Base-by-base conservation (phyloP, 1,140 invertebrate genomes). In the Drosophila dunni region DNA sequence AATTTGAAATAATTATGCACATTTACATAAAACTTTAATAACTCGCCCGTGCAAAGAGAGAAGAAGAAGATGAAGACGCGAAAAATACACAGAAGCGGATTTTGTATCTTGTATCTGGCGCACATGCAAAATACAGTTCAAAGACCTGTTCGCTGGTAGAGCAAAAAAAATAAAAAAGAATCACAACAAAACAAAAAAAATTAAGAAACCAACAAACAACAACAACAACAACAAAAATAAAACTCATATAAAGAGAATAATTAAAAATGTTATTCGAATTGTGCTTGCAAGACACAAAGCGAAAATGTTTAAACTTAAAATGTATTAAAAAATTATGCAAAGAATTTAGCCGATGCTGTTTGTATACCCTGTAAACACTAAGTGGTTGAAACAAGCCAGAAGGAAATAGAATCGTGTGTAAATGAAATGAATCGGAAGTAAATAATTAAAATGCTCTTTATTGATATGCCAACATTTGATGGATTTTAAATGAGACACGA, bases 1-100 rank as follows among this genome's bases (percentile, higher is more conserved):
- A 86, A 82, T 85, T 85, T 85, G 82, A 78, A 82, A 81, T 85
- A 85, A 88, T 85, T 85, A 85, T 85, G 82, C 79, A 79, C 67
- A 79, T 75, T 84, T 84, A 76, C 81, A 84, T 79, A 83, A 70
- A 75, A 78, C 67, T 70, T 75, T 70, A 75, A 75, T 70, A 70
- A 67, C 66, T 67, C 57, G 60, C 70, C 61, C 46, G 69, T 68
- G 75, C 78, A 85, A 78, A 84, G 60, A 60, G 57, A 58, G 56
- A 24, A 24, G 24, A 29, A 13, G 45, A 46, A 64, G 50, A 38
- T 17, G 38, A 46, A 10, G 42, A 29, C 3, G 38, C 20, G 24
- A 51, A 44, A 64, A 64, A 64, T 54, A 64, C 38, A 60, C 45
- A 66, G 36, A 46, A 61, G 56, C 38, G 46, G 64, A 73, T 73